Base-by-base conservation (phyloP, 2,113 vertebrate species). In the Pampusana beccarii region DNA sequence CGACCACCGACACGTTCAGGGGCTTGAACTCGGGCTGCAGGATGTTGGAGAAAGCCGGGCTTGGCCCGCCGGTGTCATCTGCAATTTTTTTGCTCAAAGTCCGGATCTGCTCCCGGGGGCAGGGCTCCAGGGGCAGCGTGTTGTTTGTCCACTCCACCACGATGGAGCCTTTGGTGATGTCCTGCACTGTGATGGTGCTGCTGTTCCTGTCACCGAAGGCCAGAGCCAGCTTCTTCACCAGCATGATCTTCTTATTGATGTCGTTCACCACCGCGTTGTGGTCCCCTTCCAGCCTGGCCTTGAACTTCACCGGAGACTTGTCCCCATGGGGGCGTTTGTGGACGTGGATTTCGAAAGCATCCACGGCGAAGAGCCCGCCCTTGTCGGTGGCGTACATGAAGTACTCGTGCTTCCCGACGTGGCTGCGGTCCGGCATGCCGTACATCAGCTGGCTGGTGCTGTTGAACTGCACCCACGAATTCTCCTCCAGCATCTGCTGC, bases 131-230 rank as follows among this genome's bases (percentile, higher is more conserved):
- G 17, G 98, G 98, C 57, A 99, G 97, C 1, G 98, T 99, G 92
- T 99, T 99, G 94, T 99, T 99, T 21, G 98, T 99, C 99, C 99
- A 99, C 61, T 99, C 99, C 48, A 99, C 99, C 33, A 99, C 66
- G 0, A 99, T 98, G 80, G 99, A 99, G 81, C 99, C 99, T 80
- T 95, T 98, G 29, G 97, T 82, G 42, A 99, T 99, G 86, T 98
- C 98, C 92, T 98, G 98, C 90, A 99, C 93, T 1, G 99, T 99
- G 88, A 99, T 97, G 26, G 98, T 98, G 96, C 99, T 99, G 94
- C 98, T 99, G 95, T 99, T 99, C 42, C 98, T 98, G 97, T 99
- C 99, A 0, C 99, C 99, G 0, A 99, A 98, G 0, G 99, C 99
- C 53, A 98, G 98, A 26, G 99, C 98, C 90, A 99, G 97, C 96